Evolutionary conservation across 2,797 vertebrate species (phyloP).

Genomic region (Pangasius macronema): DNA sequence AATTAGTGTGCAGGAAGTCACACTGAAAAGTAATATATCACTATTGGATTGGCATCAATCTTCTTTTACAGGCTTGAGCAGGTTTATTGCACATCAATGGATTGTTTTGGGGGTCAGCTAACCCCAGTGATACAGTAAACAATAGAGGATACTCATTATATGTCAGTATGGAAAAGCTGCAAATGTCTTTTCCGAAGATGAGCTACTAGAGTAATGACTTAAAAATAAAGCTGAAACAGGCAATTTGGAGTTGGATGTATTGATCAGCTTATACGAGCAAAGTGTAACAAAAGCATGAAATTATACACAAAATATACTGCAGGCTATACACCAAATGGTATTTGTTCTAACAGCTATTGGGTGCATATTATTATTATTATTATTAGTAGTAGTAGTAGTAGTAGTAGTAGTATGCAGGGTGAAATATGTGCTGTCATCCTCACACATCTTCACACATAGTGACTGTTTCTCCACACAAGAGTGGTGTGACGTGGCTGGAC

Average conservation of each 20-base stretch:
- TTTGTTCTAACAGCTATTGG: not conserved
- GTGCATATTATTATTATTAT: not conserved
- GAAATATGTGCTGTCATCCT: not conserved
- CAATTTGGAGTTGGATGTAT: conserved; percentile 30
- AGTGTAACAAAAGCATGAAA: conserved; percentile 15
- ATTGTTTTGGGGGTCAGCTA: conserved; percentile 44
- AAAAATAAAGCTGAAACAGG: conserved; percentile 48
- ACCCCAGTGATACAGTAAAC: conserved; percentile 46
- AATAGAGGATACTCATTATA: conserved; percentile 44
- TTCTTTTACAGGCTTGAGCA: conserved; percentile 44
- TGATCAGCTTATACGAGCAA: conserved; percentile 34
- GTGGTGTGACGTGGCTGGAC: not conserved
- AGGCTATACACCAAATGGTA: not conserved
- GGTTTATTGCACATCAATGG: conserved; percentile 55
- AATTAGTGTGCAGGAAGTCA: conserved; percentile 35
- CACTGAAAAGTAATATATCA: conserved; percentile 49
- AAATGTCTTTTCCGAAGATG: conserved; percentile 49
- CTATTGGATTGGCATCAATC: conserved; percentile 60
- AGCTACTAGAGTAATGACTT: conserved; percentile 43
- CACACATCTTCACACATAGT: not conserved
- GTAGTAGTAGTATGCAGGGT: not conserved
- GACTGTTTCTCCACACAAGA: not conserved
- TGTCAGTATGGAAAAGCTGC: conserved; percentile 17
- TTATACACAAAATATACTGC: not conserved
- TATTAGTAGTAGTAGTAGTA: conserved; percentile 5